phyloP scores from a whole-genome alignment of 2,797 vertebrate species.

The Peromyscus aztecus region DNA sequence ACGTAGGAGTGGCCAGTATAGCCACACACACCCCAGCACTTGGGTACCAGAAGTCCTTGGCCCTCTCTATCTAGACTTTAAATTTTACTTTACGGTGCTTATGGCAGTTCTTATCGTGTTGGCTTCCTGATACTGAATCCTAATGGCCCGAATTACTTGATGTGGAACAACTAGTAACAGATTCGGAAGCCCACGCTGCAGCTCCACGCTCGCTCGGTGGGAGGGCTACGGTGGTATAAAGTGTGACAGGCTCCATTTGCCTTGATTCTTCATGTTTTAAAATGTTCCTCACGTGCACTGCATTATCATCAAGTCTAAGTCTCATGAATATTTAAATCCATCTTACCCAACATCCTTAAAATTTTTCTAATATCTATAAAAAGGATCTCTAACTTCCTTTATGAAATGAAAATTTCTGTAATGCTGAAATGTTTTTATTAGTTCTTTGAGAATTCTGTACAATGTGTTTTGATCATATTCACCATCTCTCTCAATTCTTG shows the following conservation, averaged over 20 bases:
- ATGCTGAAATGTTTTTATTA: background rate
- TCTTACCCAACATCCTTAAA: slow-evolving; percentile 23
- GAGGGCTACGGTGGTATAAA: background rate
- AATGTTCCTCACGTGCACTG: slow-evolving; percentile 55
- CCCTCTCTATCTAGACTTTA: background rate
- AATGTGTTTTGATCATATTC: background rate
- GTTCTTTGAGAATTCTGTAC: background rate
- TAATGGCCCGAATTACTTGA: slow-evolving; percentile 9
- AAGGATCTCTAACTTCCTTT: background rate
- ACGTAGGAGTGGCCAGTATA: too few species aligned
- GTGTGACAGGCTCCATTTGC: slow-evolving; percentile 26
- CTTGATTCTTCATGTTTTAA: slow-evolving; percentile 14
- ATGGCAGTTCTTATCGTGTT: background rate
- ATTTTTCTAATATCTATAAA: background rate
- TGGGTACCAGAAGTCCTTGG: background rate
- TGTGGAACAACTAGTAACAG: background rate
- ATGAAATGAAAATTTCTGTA: slow-evolving; percentile 36
- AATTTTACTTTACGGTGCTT: background rate
- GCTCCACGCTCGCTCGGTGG: background rate
- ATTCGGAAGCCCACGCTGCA: background rate
- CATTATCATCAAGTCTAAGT: slow-evolving; percentile 49
- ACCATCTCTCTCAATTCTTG: background rate
- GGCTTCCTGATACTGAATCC: background rate
- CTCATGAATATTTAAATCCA: slow-evolving; percentile 70
- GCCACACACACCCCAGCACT: background rate